These are phyloP conservation scores for Herpetotheres cachinnans DNA, from an alignment of 2,113 vertebrate genomes.

Conservation along the genomic window DNA sequence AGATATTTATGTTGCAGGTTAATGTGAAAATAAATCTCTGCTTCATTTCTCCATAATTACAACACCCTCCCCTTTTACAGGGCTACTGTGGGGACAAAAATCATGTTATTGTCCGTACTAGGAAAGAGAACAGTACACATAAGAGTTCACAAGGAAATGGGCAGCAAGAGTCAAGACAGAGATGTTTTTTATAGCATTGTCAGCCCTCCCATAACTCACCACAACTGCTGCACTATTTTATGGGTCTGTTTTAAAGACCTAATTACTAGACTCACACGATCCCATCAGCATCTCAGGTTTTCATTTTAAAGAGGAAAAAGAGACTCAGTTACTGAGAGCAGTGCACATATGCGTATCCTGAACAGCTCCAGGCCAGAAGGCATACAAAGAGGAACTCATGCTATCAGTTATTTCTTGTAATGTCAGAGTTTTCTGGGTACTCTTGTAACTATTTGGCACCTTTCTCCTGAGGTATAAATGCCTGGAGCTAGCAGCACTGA, in stretches of 20 bases:
- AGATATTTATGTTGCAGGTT: conserved; percentile 63
- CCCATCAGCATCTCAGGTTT: background rate
- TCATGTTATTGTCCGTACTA: background rate
- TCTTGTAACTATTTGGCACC: background rate
- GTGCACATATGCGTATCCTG: background rate
- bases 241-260: background rate
- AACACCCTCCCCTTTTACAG: background rate
- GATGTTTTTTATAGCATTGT: background rate
- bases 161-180: background rate
- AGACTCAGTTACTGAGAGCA: background rate
- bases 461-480: background rate
- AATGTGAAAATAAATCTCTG: conserved; percentile 62
- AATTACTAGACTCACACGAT: background rate
- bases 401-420: background rate
- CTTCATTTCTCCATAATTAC: background rate
- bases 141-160: background rate
- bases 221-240: background rate
- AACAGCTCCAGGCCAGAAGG: background rate
- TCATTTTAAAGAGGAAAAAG: background rate
- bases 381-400: background rate
- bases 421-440: background rate
- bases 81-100: background rate
- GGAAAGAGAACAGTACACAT: background rate
- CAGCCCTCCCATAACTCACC: background rate
- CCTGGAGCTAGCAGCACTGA: background rate